phyloP scores from a whole-genome alignment of 2,113 vertebrate species.

The Varanus salvator region DNA sequence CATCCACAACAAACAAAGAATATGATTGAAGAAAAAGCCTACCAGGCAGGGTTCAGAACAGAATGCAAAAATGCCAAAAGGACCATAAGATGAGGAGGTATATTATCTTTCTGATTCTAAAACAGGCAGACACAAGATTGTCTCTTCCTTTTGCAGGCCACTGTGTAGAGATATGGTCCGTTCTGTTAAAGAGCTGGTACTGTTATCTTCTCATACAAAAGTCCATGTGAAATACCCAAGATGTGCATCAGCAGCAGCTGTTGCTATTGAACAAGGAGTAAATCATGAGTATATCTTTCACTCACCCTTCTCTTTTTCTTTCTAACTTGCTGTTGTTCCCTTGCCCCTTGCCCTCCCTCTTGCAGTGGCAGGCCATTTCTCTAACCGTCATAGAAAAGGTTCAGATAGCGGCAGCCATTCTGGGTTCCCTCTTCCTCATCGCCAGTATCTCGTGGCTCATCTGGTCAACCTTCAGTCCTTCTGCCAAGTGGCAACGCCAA shows the following conservation, averaged over 20 bases:
- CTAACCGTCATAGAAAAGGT: slow-evolving; percentile 99
- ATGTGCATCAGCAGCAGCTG: not conserved
- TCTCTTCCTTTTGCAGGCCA: not conserved
- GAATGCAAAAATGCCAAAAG: not conserved
- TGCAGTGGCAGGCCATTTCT: slow-evolving; percentile 98
- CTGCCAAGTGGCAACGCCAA: slow-evolving; percentile 97
- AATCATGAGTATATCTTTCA: slow-evolving; percentile 36
- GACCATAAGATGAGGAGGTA: not conserved
- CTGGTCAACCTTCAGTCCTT: slow-evolving; percentile 98
- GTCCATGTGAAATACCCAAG: not conserved
- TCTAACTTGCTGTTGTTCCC: slow-evolving; percentile 20
- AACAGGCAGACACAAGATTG: not conserved
- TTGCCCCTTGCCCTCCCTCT: slow-evolving; percentile 15
- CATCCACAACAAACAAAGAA: not conserved
- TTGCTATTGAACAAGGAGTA: slow-evolving; percentile 15
- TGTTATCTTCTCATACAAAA: not conserved
- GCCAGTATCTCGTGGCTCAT: slow-evolving; percentile 99
- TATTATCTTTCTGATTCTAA: not conserved
- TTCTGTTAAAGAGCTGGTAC: not conserved
- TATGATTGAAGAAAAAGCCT: not conserved
- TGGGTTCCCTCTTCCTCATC: slow-evolving; percentile 98
- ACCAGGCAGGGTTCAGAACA: not conserved
- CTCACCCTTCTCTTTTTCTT: slow-evolving; percentile 14
- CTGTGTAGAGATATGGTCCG: not conserved
- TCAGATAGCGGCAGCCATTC: slow-evolving; percentile 95